These are phyloP conservation scores for Pachypanchax playfairii DNA, from an alignment of 2,113 vertebrate species.

Conservation along the genomic window DNA sequence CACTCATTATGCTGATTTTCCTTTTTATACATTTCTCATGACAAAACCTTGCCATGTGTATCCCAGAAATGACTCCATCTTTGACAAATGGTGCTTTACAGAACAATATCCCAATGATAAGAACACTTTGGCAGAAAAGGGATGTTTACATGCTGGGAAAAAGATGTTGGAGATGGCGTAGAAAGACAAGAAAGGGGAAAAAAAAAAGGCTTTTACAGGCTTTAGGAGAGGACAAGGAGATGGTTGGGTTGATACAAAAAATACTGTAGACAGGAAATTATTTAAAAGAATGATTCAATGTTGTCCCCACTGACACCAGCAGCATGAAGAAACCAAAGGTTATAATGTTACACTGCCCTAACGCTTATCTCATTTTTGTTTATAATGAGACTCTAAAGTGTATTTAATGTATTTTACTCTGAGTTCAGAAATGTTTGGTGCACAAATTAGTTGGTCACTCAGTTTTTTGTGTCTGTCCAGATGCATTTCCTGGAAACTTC, in stretches of 20 bases:
- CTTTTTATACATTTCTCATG: too few relatives aligned
- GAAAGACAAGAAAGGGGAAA: background rate
- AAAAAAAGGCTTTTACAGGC: background rate
- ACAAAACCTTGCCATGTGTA: too few relatives aligned
- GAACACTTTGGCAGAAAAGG: too few relatives aligned
- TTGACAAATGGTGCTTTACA: too few relatives aligned
- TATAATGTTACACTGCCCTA: background rate
- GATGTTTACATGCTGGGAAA: background rate
- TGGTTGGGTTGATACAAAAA: background rate
- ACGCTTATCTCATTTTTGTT: constrained; percentile 2
- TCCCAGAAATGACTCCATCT: too few relatives aligned
- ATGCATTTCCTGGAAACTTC: too few relatives aligned
- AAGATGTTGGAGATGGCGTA: background rate
- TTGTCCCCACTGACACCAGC: background rate
- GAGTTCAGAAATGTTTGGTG: too few relatives aligned
- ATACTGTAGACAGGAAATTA: background rate
- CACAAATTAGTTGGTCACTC: too few relatives aligned
- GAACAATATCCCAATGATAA: background rate
- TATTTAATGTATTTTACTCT: background rate
- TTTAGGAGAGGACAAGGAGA: background rate
- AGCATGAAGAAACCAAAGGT: background rate
- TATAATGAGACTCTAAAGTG: background rate
- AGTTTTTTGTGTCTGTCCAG: too few relatives aligned
- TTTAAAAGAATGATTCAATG: background rate
- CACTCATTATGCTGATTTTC: too few relatives aligned